Conservation (phyloP, 2,888 invertebrate species). For the Drosophila austrosaltans region DNA sequence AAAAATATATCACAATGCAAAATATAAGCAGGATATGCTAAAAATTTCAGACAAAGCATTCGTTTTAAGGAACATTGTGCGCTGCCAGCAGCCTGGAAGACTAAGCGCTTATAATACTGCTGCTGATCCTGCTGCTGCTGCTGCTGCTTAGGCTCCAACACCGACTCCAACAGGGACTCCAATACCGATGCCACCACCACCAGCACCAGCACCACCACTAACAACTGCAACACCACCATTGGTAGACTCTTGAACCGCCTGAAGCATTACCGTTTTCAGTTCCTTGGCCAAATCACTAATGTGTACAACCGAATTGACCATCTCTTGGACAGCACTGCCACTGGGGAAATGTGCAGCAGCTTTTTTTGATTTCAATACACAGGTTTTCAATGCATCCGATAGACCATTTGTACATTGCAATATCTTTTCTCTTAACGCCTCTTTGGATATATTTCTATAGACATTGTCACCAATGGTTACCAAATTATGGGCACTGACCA, state of each 20-base stretch:
- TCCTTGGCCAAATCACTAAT: conserved; percentile 93
- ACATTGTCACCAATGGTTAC: conserved; percentile 97
- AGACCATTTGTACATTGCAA: conserved; percentile 91
- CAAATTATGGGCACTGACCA: conserved; percentile 95
- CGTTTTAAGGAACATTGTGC: conserved; percentile 58
- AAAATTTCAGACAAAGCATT: conserved; percentile 34
- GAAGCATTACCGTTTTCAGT: conserved; percentile 89
- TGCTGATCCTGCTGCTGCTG: conserved; percentile 17
- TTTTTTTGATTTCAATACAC: conserved; percentile 94
- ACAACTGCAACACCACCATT: conserved; percentile 36
- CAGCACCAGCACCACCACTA: background rate
- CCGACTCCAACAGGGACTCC: conserved; percentile 28
- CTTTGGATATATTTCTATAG: conserved; percentile 91
- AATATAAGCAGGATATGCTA: conserved; percentile 59
- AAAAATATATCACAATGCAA: conserved; percentile 62
- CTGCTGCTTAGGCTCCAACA: conserved; percentile 49
- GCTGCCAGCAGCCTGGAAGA: conserved; percentile 71
- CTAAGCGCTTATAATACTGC: conserved; percentile 43
- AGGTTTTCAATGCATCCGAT: conserved; percentile 91
- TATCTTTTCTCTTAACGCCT: conserved; percentile 89
- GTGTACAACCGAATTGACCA: conserved; percentile 95
- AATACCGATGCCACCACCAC: background rate
- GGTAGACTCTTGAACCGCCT: conserved; percentile 85
- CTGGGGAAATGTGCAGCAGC: conserved; percentile 97
- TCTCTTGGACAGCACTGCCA: conserved; percentile 94